Percentiles rank a stretch among this genome's conserved stretches.
These are phyloP conservation scores for Cynaeus angustus DNA, from an alignment of 2,888 invertebrate species.

Conservation along the genomic window DNA sequence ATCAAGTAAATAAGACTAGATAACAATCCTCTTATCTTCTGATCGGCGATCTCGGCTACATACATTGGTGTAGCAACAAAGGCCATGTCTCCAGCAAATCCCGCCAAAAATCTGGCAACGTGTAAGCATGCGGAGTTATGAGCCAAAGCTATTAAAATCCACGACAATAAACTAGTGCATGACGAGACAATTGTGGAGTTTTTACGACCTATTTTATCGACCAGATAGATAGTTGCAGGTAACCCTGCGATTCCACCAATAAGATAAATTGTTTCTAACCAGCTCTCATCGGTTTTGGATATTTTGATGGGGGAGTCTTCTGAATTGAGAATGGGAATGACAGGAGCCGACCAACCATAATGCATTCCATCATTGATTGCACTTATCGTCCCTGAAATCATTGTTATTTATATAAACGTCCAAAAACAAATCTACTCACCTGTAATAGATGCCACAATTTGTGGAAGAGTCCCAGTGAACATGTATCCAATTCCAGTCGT, in stretches of 20 bases:
- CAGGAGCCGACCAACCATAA: slow-evolving; percentile 68
- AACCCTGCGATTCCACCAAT: slow-evolving; percentile 61
- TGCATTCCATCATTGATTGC: slow-evolving; percentile 70
- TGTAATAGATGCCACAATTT: slow-evolving; percentile 44
- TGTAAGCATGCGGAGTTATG: slow-evolving; percentile 60
- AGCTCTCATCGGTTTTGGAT: slow-evolving; percentile 58
- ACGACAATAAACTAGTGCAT: slow-evolving; percentile 62
- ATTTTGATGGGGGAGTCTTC: slow-evolving; percentile 63
- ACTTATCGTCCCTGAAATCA: slow-evolving; percentile 63
- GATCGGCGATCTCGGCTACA: slow-evolving; percentile 69
- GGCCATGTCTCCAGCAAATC: slow-evolving; percentile 68
- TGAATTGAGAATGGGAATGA: slow-evolving; percentile 64
- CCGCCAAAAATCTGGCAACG: slow-evolving; percentile 64
- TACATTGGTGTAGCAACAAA: slow-evolving; percentile 70
- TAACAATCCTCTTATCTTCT: slow-evolving; percentile 67
- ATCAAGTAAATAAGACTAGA: slow-evolving; percentile 68
- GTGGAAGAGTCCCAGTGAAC: slow-evolving; percentile 45
- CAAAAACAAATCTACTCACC: slow-evolving; percentile 30
- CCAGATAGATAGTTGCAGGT: slow-evolving; percentile 64
- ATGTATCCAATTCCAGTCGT: slow-evolving; percentile 22
- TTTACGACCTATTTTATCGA: slow-evolving; percentile 65
- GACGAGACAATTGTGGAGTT: slow-evolving; percentile 66
- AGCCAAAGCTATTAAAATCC: slow-evolving; percentile 65
- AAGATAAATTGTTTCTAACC: slow-evolving; percentile 62
- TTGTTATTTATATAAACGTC: too few species aligned